These are phyloP conservation scores for Linnaemya vulpina DNA, from an alignment of 2,888 invertebrate species.

Conservation along the genomic window DNA sequence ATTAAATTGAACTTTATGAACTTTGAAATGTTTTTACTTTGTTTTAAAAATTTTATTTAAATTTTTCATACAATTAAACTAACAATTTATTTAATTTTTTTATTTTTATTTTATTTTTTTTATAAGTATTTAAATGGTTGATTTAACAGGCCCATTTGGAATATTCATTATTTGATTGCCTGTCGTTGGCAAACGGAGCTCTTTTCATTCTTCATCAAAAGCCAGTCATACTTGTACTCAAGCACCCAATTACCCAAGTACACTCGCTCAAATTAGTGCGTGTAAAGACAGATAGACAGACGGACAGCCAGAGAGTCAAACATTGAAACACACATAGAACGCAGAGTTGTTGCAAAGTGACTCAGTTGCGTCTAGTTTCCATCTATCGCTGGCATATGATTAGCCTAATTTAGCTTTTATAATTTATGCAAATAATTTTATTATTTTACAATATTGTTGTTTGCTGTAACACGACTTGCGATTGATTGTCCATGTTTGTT, in stretches of 20 bases:
- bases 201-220: constrained; percentile 23
- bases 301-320: constrained; percentile 11
- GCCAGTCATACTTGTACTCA: constrained; percentile 11
- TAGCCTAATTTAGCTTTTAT: constrained; percentile 53
- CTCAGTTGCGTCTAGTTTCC: constrained; percentile 3
- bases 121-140: constrained; percentile 69
- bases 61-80: constrained; percentile 38
- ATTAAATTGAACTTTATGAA: constrained; percentile 74
- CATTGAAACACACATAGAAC: constrained; percentile 20
- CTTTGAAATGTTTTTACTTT: constrained; percentile 69
- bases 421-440: constrained; percentile 39
- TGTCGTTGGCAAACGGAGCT: constrained; percentile 44
- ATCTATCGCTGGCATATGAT: constrained; percentile 27
- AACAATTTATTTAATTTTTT: constrained; percentile 14
- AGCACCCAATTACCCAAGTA: constrained; percentile 49
- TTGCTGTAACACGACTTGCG: constrained; percentile 23
- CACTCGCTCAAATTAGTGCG: constrained; percentile 55
- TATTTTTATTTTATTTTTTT: neutral
- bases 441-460: constrained; percentile 38
- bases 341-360: neutral
- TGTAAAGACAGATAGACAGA: constrained; percentile 74
- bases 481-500: constrained; percentile 22
- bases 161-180: constrained; percentile 61
- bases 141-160: constrained; percentile 59
- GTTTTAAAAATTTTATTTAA: constrained; percentile 42